A percentile compares a stretch with the other conserved stretches of the same genome.
Conservation (phyloP, 2,113 vertebrate genomes). For the Ivindomyrus marchei region DNA sequence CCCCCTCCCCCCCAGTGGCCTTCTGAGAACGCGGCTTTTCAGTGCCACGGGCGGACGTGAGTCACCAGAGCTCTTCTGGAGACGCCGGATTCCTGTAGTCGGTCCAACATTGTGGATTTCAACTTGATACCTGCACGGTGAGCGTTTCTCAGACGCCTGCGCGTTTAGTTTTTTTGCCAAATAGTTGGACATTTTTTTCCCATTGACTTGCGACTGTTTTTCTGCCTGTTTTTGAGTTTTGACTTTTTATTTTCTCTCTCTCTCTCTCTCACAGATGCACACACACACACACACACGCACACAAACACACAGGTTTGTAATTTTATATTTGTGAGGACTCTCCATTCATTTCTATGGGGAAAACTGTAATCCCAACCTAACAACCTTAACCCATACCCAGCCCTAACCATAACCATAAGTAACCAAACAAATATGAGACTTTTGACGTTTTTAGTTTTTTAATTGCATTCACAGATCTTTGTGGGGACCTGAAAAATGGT, state of each 20-base stretch:
- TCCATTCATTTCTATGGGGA: neutral
- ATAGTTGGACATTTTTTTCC: conserved; percentile 24
- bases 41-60: neutral
- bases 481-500: too few species aligned
- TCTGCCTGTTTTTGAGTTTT: conserved; percentile 6
- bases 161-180: conserved; percentile 10
- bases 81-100: neutral
- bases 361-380: neutral
- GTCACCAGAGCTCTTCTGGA: neutral
- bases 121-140: neutral
- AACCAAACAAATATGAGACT: too few species aligned
- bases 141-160: conserved; percentile 9
- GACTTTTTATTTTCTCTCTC: neutral
- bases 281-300: neutral
- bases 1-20: neutral
- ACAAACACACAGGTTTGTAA: neutral
- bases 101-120: conserved; percentile 8
- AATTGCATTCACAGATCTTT: too few species aligned
- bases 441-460: too few species aligned
- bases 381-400: neutral
- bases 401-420: too few species aligned
- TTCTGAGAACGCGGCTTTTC: neutral
- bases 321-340: too few species aligned
- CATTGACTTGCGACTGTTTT: conserved; percentile 17
- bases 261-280: neutral